Evolutionary conservation across 1,140 invertebrate genomes (phyloP), one percentile per base, ranked within the genome.

Genomic region (Drosophila parabipectinata): DNA sequence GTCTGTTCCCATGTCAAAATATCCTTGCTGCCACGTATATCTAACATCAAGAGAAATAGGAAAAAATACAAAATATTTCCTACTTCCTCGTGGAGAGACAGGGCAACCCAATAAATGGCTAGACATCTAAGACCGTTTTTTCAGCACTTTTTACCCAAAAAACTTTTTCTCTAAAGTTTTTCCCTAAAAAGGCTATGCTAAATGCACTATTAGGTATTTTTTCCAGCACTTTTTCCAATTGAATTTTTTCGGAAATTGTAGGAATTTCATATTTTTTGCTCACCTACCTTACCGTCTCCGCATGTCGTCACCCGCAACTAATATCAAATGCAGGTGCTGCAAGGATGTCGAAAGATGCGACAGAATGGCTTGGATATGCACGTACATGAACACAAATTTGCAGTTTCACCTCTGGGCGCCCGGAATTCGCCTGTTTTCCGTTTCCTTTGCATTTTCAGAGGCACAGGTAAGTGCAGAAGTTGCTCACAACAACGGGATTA

Each of bases 401-500:
- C 15, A 44, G 41, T 18, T 15, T 18, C 41, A 44, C 41, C 41
- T 44, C 41, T 10, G 10, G 34, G 34, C 34, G 21, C 34, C 34
- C 10, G 9, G 34, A 37, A 37, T 18, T 44, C 15, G n/a, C 41
- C 14, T 9, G 41, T 44, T 44, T 44, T 44, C 14, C 41, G 14
- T 37, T 37, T 37, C 34, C 41, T 44, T 44, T 44, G n/a, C 41
- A 15, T 72, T 50, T 61, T 62, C 57, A 57, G 55, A 66, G 45
- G 45, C 47, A 3, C 18, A 26, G 45, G 56, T 7, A 30, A 18
- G 50, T 47, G 52, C 47, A 39, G 39, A 18, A 21, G 21, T 58
- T 55, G 44, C 15, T 52, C 9, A 41, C 41, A 51, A 47, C 71
- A 56, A 58, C 50, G 69, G 77, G 76, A 79, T 79, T 79, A 79